phyloP scores from a whole-genome alignment of 2,113 vertebrate species.

The Microcebus jonahi region DNA sequence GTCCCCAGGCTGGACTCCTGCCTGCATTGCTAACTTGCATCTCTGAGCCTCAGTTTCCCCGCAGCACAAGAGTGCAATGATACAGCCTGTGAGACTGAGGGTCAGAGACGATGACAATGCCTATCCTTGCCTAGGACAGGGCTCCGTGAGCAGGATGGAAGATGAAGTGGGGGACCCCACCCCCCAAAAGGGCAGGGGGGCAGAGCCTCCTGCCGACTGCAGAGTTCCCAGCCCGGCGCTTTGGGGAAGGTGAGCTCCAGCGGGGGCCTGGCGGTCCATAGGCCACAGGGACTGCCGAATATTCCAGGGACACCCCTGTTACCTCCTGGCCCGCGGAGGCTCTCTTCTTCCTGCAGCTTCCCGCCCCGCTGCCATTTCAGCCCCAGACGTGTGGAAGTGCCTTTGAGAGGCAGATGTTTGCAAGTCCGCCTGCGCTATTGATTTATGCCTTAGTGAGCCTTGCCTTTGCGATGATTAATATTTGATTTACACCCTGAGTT shows the following conservation, averaged over 20 bases:
- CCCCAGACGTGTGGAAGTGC: neutral
- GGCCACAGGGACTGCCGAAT: too few species aligned
- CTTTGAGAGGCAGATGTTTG: slow-evolving; percentile 21
- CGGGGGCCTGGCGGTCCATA: rapidly evolving
- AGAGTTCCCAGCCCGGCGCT: neutral
- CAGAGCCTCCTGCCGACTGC: neutral
- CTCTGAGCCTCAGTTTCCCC: neutral
- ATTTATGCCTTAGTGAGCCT: neutral
- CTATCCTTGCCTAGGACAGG: rapidly evolving
- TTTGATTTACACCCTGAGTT: neutral
- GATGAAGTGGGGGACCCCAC: neutral
- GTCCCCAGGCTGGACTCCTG: neutral
- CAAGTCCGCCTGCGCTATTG: neutral
- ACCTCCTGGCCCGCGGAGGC: neutral
- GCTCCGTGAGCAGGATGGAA: rapidly evolving
- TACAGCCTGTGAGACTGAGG: neutral
- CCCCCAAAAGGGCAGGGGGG: too few species aligned
- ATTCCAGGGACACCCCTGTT: rapidly evolving
- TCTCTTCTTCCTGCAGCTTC: neutral
- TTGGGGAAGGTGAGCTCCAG: rapidly evolving
- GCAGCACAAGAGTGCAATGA: rapidly evolving
- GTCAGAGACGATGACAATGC: rapidly evolving
- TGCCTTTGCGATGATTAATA: neutral
- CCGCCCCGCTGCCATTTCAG: neutral
- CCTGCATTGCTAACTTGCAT: too few species aligned